Evolutionary conservation across 2,797 vertebrate genomes (phyloP).

Genomic region (Sitta carolinensis): DNA sequence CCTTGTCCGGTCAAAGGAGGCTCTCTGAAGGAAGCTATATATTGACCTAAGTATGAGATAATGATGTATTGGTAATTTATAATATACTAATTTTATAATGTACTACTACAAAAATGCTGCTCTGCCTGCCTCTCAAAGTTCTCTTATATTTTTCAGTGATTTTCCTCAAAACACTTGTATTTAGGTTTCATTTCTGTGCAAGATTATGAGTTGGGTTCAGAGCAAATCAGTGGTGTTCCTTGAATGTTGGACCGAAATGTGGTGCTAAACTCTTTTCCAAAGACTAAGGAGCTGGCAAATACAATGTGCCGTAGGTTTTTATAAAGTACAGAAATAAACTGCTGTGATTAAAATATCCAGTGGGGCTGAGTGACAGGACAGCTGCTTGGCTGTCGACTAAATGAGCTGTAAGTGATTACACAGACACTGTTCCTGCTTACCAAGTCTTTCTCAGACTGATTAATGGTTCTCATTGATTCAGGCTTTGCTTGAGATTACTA

Average conservation of each 20-base stretch:
- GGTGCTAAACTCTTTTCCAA: neutral
- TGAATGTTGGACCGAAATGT: neutral
- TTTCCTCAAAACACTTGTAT: neutral
- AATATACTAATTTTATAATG: neutral
- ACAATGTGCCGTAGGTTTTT: neutral
- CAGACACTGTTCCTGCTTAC: neutral
- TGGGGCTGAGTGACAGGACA: neutral
- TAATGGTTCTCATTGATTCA: conserved; percentile 4
- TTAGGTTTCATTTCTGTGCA: neutral
- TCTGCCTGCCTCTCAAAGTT: neutral
- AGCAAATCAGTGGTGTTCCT: neutral
- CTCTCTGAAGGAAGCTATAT: neutral
- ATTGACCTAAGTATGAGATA: neutral
- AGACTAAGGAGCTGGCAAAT: neutral
- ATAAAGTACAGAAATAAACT: neutral
- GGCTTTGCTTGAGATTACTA: neutral
- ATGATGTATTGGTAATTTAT: neutral
- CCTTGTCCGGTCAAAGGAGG: neutral
- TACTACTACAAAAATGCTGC: neutral
- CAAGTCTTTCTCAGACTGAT: conserved; percentile 18
- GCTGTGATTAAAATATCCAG: neutral
- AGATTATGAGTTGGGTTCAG: neutral
- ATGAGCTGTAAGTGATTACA: conserved; percentile 46
- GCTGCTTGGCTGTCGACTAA: conserved; percentile 32
- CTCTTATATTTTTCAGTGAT: neutral